These are phyloP conservation scores for Phalacrocorax brasilianus DNA, from an alignment of 2,113 vertebrate genomes.

Conservation along the genomic window DNA sequence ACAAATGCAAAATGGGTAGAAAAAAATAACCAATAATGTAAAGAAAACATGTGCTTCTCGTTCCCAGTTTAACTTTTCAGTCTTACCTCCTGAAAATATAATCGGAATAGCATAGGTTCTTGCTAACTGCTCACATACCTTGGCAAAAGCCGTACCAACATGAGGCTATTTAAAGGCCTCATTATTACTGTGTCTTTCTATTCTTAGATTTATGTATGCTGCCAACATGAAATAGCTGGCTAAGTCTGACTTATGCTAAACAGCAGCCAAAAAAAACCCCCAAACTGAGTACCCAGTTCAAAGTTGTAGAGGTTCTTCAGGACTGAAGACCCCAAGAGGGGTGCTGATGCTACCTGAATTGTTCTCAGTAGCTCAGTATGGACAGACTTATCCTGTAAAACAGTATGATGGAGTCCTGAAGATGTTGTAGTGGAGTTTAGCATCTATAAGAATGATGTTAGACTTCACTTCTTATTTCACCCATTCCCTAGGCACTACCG, in stretches of 20 bases:
- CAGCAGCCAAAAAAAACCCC: background rate
- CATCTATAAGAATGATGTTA: background rate
- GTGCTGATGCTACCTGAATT: background rate
- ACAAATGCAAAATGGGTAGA: background rate
- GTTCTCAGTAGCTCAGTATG: background rate
- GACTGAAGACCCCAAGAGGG: background rate
- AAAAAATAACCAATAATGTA: background rate
- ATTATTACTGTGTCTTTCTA: background rate
- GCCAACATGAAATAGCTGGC: rapidly evolving
- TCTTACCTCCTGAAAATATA: background rate
- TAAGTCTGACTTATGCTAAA: background rate
- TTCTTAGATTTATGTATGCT: background rate
- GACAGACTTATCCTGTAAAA: background rate
- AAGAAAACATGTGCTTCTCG: background rate
- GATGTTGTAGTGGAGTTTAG: background rate
- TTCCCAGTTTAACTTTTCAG: background rate
- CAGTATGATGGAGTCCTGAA: background rate
- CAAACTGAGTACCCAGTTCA: background rate
- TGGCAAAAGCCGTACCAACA: rapidly evolving
- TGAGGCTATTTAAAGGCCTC: background rate
- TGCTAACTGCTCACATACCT: background rate
- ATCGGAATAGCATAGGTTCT: background rate
- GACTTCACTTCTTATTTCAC: background rate
- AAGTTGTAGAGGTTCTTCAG: background rate
- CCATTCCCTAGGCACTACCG: rapidly evolving